Evolutionary conservation across 2,113 vertebrate genomes (phyloP), one percentile per base, ranked within the genome.

Genomic region (Tetraodon nigroviridis): DNA sequence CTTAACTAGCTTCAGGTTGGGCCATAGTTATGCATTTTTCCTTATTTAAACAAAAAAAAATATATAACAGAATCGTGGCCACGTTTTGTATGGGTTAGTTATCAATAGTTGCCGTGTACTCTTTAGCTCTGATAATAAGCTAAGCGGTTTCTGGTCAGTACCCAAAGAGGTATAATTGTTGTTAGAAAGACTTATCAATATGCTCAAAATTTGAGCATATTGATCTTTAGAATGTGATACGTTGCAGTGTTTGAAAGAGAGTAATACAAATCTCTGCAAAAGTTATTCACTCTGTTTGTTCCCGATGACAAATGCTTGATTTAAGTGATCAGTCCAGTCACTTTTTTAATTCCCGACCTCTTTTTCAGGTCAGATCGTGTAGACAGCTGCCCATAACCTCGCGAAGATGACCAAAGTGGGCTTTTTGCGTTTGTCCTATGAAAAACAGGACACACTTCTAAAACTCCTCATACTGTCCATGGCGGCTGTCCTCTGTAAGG

Each of bases 401-500:
- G 85, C 81, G 80, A 95, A 89, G 71, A 99, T 99, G 96, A 97
- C 95, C 73, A 96, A 97, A 83, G 14, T 99, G 72, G 96, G 95
- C 45, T 98, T 99, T 67, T 86, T 99, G 66, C 93, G 97, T 55
- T 85, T 99, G 85, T 99, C 97, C 89, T 98, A 98, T 5, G 97
- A 99, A 92, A 99, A 99, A 76, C 97, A 99, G 88, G 97, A 99
- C 91, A 99, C 95, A 0, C 92, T 99, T 80, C 89, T 99, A 84
- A 99, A 99, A 91, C 93, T 99, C 64, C 94, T 99, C 80, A 99
- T 99, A 84, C 86, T 99, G 71, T 98, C 97, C 0, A 99, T 99
- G 96, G 96, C 97, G 47, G 96, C 94, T 16, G 86, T 99, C 74
- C 90, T 99, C 45, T 99, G 97, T 98, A 77, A 97, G 97, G 94